These are phyloP conservation scores for Scaptomyza cyrtandrae DNA, from an alignment of 2,888 invertebrate species.

Conservation along the genomic window DNA sequence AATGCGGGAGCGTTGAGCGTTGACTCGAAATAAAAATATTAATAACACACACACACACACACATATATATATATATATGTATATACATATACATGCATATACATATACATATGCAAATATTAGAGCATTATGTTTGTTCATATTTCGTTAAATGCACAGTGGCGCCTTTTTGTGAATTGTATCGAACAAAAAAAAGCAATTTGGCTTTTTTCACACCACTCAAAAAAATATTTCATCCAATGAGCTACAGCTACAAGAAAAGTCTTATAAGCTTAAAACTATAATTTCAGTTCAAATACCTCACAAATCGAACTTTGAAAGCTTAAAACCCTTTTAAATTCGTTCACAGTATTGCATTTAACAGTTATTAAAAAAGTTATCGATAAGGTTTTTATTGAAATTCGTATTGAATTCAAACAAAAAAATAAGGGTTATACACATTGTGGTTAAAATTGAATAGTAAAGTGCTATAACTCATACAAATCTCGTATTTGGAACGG, in stretches of 20 bases:
- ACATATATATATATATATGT: background rate
- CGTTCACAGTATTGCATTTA: too few species aligned
- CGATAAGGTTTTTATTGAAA: background rate
- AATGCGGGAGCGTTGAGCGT: conserved; percentile 68
- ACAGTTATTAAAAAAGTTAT: background rate
- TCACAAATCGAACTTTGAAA: too few species aligned
- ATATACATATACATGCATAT: background rate
- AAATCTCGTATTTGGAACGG: background rate
- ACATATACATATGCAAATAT: conserved; percentile 5
- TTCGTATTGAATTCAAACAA: background rate
- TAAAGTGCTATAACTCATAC: background rate
- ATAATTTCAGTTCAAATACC: too few species aligned
- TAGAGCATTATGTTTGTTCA: conserved; percentile 44
- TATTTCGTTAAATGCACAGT: conserved; percentile 42
- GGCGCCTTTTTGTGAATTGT: background rate
- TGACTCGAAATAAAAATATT: conserved; percentile 70
- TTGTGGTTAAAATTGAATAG: background rate
- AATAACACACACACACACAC: conserved; percentile 25
- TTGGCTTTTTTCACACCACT: background rate
- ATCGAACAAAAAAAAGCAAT: background rate
- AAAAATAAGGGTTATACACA: background rate
- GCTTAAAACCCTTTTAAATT: too few species aligned
- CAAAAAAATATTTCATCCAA: background rate
- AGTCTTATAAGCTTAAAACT: too few species aligned
- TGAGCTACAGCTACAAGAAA: background rate